Evolutionary conservation across 1,140 invertebrate genomes (phyloP), one percentile per base, ranked within the genome.

Genomic region (Drosophila repleta): DNA sequence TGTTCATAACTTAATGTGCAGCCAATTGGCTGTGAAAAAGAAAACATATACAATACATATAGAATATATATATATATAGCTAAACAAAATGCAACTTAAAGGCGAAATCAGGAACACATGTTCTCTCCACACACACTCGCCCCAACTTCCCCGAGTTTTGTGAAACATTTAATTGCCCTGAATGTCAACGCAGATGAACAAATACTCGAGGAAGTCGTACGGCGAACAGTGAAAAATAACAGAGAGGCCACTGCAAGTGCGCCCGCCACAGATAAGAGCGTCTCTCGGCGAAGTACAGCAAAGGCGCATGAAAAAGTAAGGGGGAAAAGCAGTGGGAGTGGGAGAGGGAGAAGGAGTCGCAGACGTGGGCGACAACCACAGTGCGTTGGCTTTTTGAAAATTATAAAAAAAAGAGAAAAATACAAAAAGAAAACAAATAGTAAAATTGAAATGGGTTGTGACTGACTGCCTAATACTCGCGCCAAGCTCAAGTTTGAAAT

Each of bases 161-260:
- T 55, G 67, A 21, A 65, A 79, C 72, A 51, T 74, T 88, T 88
- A 88, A 88, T 88, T 88, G 83, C 84, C 83, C 76, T 67, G 83
- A 76, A 88, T 88, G 83, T 88, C 83, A 88, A 88, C 84, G 83
- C 79, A 87, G 87, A 74, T 87, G 78, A 82, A 88, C 70, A 88
- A 79, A 83, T 72, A 76, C 60, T 82, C 85, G 53, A 74, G 49
- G 51, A 64, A 73, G 65, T 66, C 55, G 67, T 58, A 64, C 49
- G 48, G 46, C 65, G 46, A 69, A 48, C 32, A 60, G 11, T 24
- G 18, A 32, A 15, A 37, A 49, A 55, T 61, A 43, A 41, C 21
- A 20, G 43, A 55, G 48, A 62, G 57, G 26, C 58, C 72, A 78
- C 60, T 74, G 64, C 79, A 78, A 83, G 79, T 83, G 79, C 71